Evolutionary conservation across 2,888 invertebrate species (phyloP), one percentile per base, ranked within the genome.

Genomic region (Microdon myrmicae): DNA sequence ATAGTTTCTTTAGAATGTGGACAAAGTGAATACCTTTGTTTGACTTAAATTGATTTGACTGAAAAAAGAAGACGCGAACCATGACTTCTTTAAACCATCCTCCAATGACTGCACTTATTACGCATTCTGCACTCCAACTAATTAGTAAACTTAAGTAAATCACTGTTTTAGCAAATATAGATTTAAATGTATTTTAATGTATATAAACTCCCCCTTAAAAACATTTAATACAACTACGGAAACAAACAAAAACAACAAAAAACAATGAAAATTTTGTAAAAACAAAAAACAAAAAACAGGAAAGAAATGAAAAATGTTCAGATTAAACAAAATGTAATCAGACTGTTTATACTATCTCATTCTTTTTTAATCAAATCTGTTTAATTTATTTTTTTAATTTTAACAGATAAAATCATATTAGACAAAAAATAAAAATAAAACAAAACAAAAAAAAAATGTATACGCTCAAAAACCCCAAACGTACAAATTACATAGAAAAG

Each of bases 391-490:
- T 25, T 12, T 25, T 13, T 35, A 22, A 14, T 22, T 10, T 17
- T n/a, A n/a, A 39, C 22, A 28, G 14, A 29, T n/a, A 41, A n/a
- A 22, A 25, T 45, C 8, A 32, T 23, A 32, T 34, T 25, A 39
- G n/a, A n/a, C n/a, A n/a, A 19, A 28, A 35, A 19, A 19, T 31
- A 26, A 32, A 56, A 45, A 39, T 34, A 54, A 34, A 19, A 19
- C 28, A 26, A 32, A 56, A 45, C 32, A 28, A 54, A 34, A 38
- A 25, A 22, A 23, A 19, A 41, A 54, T 59, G 66, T 66, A 66
- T 66, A 66, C 66, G 66, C 66, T 59, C 66, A 59, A 66, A 58
- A 66, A 59, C 32, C 59, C 66, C 53, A 39, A 64, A 66, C 59
- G 66, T 66, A 66, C 66, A 66, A 66, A 66, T 32, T 45, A 51